Evolutionary conservation across 1,140 invertebrate species (phyloP), one percentile per base, ranked within the genome.

Genomic region (Drosophila nigrodunni): DNA sequence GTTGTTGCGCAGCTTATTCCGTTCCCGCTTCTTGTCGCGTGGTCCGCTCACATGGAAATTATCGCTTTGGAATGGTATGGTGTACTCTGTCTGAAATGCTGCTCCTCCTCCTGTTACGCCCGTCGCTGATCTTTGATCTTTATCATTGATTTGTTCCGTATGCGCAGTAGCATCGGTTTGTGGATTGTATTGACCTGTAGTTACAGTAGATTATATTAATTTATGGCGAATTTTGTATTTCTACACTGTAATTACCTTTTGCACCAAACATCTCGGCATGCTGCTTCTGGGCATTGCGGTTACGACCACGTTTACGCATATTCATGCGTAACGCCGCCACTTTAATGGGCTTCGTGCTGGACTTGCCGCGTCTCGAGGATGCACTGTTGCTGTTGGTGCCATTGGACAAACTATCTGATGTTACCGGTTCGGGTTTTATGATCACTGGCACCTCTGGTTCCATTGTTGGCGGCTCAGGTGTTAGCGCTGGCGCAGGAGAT

Each of bases 11-110:
- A 62, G 57, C 52, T 77, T 81, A 5, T 64, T 70, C 25, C 74
- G 72, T 6, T 78, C 61, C n/a, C 77, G 71, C 35, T 50, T 70
- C 57, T 85, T 85, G 1, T 80, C 80, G 18, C 66, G 72, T 21
- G 67, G 34, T 6, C 83, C 83, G 57, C 88, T 88, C n/a, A 88
- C 80, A 58, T 81, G 85, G 72, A 85, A 90, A 89, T 89, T 89
- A 21, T 90, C 86, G 50, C 76, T 85, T 76, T 89, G 85, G 86
- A 89, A 89, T 89, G 85, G 75, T 78, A 80, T 74, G 21, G 74
- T 81, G 59, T 81, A 78, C 15, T 89, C 85, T 37, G 21, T 74
- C 41, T 76, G 68, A 83, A 89, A 89, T 89, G 81, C 85, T 69
- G 66, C 47, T 69, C 46, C 10, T 41, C 59, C 34, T n/a, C 21